phyloP scores from a whole-genome alignment of 2,888 invertebrate species.

The Dasypogon diadema region DNA sequence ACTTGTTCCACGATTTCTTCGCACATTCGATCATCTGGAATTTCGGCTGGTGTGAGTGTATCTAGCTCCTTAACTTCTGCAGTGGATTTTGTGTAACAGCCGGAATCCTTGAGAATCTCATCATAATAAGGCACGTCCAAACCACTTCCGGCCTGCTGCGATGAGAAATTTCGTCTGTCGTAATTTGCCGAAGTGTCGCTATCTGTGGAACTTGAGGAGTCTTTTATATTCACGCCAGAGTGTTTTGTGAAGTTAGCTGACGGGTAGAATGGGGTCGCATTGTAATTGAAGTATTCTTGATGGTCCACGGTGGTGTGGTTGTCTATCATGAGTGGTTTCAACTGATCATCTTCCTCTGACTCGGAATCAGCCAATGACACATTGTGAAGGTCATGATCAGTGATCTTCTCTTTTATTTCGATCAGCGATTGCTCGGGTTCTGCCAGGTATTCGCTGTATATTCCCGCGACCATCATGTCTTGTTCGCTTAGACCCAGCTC shows the following conservation, averaged over 20 bases:
- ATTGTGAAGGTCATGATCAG: slow-evolving; percentile 57
- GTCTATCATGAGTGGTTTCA: slow-evolving; percentile 67
- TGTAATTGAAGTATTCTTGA: slow-evolving; percentile 58
- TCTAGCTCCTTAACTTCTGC: slow-evolving; percentile 70
- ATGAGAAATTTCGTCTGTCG: slow-evolving; percentile 20
- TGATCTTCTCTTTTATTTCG: slow-evolving; percentile 60
- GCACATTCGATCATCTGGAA: slow-evolving; percentile 81
- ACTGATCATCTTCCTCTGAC: slow-evolving; percentile 66
- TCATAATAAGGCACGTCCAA: slow-evolving; percentile 56
- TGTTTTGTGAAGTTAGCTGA: slow-evolving; percentile 64
- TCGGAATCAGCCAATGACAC: slow-evolving; percentile 64
- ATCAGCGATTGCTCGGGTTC: slow-evolving; percentile 58
- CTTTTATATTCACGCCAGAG: slow-evolving; percentile 67
- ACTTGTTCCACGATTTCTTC: slow-evolving; percentile 87
- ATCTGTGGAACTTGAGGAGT: slow-evolving; percentile 74
- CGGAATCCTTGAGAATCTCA: slow-evolving; percentile 77
- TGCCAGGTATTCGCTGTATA: slow-evolving; percentile 54
- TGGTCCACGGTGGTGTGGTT: slow-evolving; percentile 65
- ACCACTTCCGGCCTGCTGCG: slow-evolving; percentile 59
- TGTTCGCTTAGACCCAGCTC: background rate
- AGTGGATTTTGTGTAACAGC: slow-evolving; percentile 72
- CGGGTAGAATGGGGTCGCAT: slow-evolving; percentile 54
- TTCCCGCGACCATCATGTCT: background rate
- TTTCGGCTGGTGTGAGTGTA: slow-evolving; percentile 64
- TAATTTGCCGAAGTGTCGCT: slow-evolving; percentile 67